Evolutionary conservation across 2,888 invertebrate species (phyloP).

Genomic region (Parthenolecanium corni): DNA sequence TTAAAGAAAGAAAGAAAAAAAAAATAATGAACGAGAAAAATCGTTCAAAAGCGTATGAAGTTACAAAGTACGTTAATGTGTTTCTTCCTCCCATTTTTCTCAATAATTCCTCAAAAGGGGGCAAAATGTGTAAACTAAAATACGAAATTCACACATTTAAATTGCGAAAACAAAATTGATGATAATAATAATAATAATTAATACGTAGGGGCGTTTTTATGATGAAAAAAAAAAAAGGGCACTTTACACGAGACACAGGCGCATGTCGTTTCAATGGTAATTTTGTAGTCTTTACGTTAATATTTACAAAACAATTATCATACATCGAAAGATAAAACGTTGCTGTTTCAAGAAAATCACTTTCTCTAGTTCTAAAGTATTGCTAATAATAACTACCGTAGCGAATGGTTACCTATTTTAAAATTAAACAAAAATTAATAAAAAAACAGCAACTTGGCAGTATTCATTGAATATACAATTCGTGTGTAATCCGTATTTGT

Average conservation of each 20-base stretch:
- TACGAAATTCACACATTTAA: background rate
- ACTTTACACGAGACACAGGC: no score
- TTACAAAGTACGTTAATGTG: background rate
- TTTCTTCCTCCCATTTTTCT: background rate
- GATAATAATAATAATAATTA: no score
- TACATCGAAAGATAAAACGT: no score
- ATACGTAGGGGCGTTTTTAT: no score
- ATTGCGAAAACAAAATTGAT: background rate
- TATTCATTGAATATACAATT: constrained; percentile 12
- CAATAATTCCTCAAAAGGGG: no score
- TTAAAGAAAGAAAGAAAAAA: background rate
- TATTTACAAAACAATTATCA: no score
- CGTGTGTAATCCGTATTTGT: background rate
- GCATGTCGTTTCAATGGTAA: no score
- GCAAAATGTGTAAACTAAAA: background rate
- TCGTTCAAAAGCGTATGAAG: background rate
- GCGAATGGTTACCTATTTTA: background rate
- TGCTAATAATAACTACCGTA: no score
- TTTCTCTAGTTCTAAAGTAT: no score
- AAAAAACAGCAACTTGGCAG: constrained; percentile 21
- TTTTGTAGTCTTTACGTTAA: no score
- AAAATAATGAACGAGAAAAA: background rate
- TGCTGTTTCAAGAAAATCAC: no score
- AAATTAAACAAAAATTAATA: background rate
- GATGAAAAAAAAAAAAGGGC: no score